These are phyloP conservation scores for Acanthurus tractus DNA, from an alignment of 2,797 vertebrate species.

Conservation along the genomic window DNA sequence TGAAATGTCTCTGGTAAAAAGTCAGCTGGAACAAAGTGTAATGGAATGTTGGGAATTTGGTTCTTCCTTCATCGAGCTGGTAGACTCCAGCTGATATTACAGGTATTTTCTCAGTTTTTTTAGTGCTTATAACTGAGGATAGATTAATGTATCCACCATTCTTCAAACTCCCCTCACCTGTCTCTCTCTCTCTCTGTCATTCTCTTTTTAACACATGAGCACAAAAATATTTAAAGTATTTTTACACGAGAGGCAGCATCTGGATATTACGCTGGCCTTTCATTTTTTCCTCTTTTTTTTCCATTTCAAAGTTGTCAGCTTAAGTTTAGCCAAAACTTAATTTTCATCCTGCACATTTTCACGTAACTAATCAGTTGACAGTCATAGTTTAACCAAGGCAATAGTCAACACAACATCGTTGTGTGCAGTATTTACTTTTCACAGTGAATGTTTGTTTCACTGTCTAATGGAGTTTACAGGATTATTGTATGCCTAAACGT, in stretches of 20 bases:
- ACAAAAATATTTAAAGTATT: slow-evolving; percentile 61
- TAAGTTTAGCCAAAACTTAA: neutral
- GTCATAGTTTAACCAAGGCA: neutral
- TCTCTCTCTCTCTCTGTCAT: slow-evolving; percentile 19
- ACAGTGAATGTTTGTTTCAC: slow-evolving; percentile 4
- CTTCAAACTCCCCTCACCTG: neutral
- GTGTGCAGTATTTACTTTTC: neutral
- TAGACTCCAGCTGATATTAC: slow-evolving; percentile 41
- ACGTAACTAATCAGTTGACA: slow-evolving; percentile 5
- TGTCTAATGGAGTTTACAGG: slow-evolving; percentile 20
- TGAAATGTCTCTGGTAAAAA: slow-evolving; percentile 46
- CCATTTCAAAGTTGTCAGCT: slow-evolving; percentile 19
- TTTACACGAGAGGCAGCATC: slow-evolving; percentile 37
- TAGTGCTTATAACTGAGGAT: slow-evolving; percentile 2
- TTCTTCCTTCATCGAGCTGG: slow-evolving; percentile 33
- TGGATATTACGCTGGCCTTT: slow-evolving; percentile 35
- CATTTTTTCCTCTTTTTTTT: neutral
- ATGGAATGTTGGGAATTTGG: slow-evolving; percentile 71
- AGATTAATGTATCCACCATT: slow-evolving; percentile 3
- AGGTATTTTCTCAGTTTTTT: slow-evolving; percentile 22
- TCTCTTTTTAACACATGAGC: slow-evolving; percentile 28
- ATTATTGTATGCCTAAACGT: slow-evolving; percentile 29
- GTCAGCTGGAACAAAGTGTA: slow-evolving; percentile 65
- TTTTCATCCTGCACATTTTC: slow-evolving; percentile 26
- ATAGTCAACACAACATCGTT: neutral